Percentiles rank a stretch among this genome's conserved stretches.
Conservation (phyloP, 2,113 vertebrate genomes). For the Scomber colias region DNA sequence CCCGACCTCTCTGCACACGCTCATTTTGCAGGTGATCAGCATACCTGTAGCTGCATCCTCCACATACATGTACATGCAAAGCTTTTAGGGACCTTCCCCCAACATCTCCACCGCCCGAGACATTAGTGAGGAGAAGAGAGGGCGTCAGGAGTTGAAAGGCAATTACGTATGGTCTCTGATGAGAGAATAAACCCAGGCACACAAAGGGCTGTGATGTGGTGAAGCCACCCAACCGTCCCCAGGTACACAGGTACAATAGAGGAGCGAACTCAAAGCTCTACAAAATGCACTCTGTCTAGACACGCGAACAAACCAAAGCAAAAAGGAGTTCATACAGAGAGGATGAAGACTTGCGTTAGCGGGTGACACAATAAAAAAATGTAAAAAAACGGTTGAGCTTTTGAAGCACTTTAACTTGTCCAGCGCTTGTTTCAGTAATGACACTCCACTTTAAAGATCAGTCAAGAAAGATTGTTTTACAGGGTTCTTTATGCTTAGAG, state of each 20-base stretch:
- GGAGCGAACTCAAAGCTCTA: slow-evolving; percentile 58
- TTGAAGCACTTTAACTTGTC: slow-evolving; percentile 65
- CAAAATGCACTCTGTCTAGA: slow-evolving; percentile 72
- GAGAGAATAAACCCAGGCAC: slow-evolving; percentile 67
- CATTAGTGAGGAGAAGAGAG: slow-evolving; percentile 38
- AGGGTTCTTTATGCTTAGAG: slow-evolving; percentile 11
- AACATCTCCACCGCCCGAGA: neutral
- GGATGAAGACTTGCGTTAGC: slow-evolving; percentile 45
- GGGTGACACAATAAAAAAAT: slow-evolving; percentile 33
- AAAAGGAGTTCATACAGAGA: slow-evolving; percentile 42
- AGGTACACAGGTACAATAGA: slow-evolving; percentile 67
- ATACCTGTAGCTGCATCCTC: slow-evolving; percentile 28
- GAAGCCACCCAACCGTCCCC: slow-evolving; percentile 54
- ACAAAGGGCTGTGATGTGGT: slow-evolving; percentile 79
- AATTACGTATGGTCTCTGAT: slow-evolving; percentile 66
- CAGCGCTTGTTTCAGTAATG: slow-evolving; percentile 35
- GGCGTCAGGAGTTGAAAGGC: slow-evolving; percentile 63
- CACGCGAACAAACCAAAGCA: slow-evolving; percentile 63
- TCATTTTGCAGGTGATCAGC: slow-evolving; percentile 45
- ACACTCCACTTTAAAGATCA: slow-evolving; percentile 50
- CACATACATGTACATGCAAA: neutral
- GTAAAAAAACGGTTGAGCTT: slow-evolving; percentile 31
- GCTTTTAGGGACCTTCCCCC: neutral
- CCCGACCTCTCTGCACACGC: slow-evolving; percentile 37
- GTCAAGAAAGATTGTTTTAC: slow-evolving; percentile 32